These are phyloP conservation scores for Brachypalpus laphriformis DNA, from an alignment of 2,888 invertebrate genomes.

Conservation along the genomic window DNA sequence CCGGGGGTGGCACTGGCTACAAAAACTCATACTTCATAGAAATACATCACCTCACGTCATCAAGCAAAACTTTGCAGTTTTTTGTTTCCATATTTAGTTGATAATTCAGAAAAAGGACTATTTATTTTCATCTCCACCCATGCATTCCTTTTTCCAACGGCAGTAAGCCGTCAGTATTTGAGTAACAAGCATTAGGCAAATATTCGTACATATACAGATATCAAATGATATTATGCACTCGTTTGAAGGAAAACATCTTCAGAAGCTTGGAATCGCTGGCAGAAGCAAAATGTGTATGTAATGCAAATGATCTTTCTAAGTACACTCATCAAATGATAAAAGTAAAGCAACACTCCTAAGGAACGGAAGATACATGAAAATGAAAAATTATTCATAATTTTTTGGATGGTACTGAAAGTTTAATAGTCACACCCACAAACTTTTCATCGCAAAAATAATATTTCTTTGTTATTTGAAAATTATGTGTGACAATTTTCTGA, in stretches of 20 bases:
- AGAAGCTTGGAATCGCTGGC: not conserved
- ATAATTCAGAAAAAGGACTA: too few species aligned
- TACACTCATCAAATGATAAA: not conserved
- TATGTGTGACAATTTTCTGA: slow-evolving; percentile 5
- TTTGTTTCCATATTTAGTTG: too few species aligned
- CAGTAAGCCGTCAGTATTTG: too few species aligned
- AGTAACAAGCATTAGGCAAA: too few species aligned
- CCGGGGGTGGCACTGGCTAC: too few species aligned
- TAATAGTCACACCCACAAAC: not conserved
- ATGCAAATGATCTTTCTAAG: not conserved
- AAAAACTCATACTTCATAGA: too few species aligned
- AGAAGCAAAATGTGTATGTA: not conserved
- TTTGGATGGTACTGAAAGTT: not conserved
- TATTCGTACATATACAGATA: too few species aligned
- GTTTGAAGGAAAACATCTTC: not conserved
- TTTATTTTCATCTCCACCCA: too few species aligned
- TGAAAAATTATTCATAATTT: slow-evolving; percentile 9
- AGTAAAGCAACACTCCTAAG: not conserved
- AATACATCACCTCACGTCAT: too few species aligned
- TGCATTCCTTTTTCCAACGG: too few species aligned
- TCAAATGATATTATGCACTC: not conserved
- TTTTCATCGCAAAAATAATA: not conserved
- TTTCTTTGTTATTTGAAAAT: slow-evolving; percentile 5
- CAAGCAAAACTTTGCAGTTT: too few species aligned
- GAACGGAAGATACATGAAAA: not conserved